These are phyloP conservation scores for Boulengeromyrus knoepffleri DNA, from an alignment of 2,113 vertebrate species.

Conservation along the genomic window DNA sequence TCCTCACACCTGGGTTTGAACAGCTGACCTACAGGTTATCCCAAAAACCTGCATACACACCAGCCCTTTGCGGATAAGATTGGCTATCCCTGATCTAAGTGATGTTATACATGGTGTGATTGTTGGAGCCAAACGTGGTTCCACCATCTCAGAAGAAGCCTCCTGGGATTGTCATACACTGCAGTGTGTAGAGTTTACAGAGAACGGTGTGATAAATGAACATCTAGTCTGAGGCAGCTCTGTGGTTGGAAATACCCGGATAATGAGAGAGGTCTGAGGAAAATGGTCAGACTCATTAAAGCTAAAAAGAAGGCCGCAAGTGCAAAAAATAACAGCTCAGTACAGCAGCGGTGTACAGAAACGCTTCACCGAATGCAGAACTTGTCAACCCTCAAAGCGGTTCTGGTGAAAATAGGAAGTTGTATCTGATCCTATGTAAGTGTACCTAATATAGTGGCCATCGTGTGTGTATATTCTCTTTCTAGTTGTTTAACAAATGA, in stretches of 20 bases:
- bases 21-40: too few species aligned
- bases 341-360: neutral
- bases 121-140: neutral
- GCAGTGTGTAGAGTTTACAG: neutral
- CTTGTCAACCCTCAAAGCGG: neutral
- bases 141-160: neutral
- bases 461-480: neutral
- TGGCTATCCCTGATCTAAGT: neutral
- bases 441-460: neutral
- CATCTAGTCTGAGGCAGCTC: neutral
- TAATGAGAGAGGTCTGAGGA: neutral
- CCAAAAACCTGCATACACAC: too few species aligned
- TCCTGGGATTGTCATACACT: neutral
- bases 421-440: neutral
- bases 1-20: too few species aligned
- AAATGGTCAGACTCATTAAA: neutral
- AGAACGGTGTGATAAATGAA: neutral
- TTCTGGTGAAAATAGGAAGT: neutral
- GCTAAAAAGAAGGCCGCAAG: neutral
- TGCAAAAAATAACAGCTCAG: neutral
- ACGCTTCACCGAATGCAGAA: neutral
- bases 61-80: too few species aligned
- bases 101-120: neutral
- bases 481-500: neutral
- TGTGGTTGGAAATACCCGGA: neutral